Percentiles rank a stretch among this genome's conserved stretches.
Evolutionary conservation across 2,113 vertebrate species (phyloP).

Genomic region (Stegostoma tigrinum): DNA sequence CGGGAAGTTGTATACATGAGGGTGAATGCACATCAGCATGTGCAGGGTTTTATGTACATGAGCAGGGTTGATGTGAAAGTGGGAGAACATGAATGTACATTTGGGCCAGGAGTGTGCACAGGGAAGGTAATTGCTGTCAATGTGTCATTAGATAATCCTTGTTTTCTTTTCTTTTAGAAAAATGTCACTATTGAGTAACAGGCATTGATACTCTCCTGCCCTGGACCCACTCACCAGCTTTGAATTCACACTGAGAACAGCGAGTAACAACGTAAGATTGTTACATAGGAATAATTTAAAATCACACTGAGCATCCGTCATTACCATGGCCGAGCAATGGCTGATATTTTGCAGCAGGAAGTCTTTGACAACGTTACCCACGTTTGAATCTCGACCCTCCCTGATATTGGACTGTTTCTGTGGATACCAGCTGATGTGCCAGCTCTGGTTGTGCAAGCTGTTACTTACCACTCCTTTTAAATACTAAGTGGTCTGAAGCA

Average conservation of each 20-base stretch:
- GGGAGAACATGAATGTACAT: neutral
- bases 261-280: neutral
- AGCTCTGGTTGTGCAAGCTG: neutral
- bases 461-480: neutral
- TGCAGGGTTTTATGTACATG: neutral
- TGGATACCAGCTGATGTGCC: neutral
- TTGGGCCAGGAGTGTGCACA: neutral
- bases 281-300: neutral
- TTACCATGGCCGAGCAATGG: neutral
- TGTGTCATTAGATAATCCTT: neutral
- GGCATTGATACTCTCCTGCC: neutral
- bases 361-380: neutral
- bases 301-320: too few relatives aligned
- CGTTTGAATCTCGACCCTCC: neutral
- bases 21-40: neutral
- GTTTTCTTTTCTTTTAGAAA: slow-evolving; percentile 8
- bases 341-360: neutral
- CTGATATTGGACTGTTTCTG: neutral
- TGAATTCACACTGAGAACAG: neutral
- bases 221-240: neutral
- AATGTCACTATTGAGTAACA: neutral
- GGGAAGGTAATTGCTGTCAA: neutral
- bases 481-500: neutral
- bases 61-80: neutral
- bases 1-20: neutral